Base-by-base conservation (phyloP, 2,797 vertebrate species). In the Eulemur rubriventer region DNA sequence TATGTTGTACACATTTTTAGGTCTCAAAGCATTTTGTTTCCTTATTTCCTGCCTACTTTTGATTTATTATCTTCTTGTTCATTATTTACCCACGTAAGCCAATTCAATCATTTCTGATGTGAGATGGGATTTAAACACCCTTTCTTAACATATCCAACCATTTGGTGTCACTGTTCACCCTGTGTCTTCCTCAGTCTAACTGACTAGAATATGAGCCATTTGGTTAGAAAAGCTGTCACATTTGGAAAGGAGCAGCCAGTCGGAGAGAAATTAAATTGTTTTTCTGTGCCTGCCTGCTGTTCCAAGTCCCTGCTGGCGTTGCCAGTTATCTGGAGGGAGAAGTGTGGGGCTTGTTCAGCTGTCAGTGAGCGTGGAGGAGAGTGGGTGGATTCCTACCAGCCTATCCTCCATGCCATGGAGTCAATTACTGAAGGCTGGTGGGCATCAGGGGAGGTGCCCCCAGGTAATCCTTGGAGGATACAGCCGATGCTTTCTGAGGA, bases 111-210 rank as follows among this genome's bases (percentile, higher is more conserved):
- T 73, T 89, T 88, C 75, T 91, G 46, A 18, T 63, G 12, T 7
- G 4, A 30, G 1, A 46, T 61, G 55, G 17, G 48, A 33, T 63
- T 59, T 63, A 88, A 84, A 17, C 4, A 35, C 41, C 6, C 48
- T 95, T 91, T 91, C 69, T 87, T 95, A 69, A 41, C 46, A 17
- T 26, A 26, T 65, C 50, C 94, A 65, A 89, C 96, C 97, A 57
- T 98, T 96, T 87, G 97, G 97, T 96, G 97, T 98, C 97, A 95
- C 97, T 98, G 91, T 97, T 94, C 81, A 35, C 95, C 84, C 82
- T 95, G 52, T 28, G 67, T 95, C 72, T 65, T 52, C n/a, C 84
- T 94, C 43, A 14, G 46, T 76, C n/a, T 91, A 46, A 41, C 63
- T 87, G 79, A 93, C 86, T 72, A 35, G 91, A 82, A 95, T 63